Base-by-base conservation (phyloP, 2,888 invertebrate species). In the Calliphora vomitoria region DNA sequence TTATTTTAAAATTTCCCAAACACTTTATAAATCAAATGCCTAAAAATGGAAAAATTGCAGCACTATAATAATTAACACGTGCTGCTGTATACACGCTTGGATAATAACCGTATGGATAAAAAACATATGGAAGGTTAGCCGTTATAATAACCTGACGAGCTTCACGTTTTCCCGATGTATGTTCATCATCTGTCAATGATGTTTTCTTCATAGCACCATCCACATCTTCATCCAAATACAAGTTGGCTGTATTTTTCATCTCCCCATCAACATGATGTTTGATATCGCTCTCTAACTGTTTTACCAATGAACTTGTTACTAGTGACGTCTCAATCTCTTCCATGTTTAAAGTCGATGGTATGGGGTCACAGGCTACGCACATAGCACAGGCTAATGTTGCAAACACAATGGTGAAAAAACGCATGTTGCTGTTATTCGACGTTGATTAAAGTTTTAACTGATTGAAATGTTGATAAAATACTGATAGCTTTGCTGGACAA, bases 401-500 rank as follows among this genome's bases (percentile, higher is more conserved):
- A 35, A 79, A 31, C 8, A 58, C 4, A 79, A 68, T 44, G 11
- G 31, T 41, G 15, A 44, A 25, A 2, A 20, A 31, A 53, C 55
- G 41, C 55, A 55, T 78, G 53, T 50, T 50, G 31, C 35, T 55
- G 5, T 13, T 35, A 18, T 53, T 50, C 35, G 15, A 20, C 20
- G 13, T 10, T 38, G 25, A 15, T 53, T 44, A 44, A 68, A 58
- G 13, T 44, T 44, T 68, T 58, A 31, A 44, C 58, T 68, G 47
- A 44, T 79, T 55, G 68, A 44, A 68, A 58, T 68, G 31, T 35
- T n/a, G 68, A 68, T 68, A 53, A 68, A 44, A 79, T 55, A 68
- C 44, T 68, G 44, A 68, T 31, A 44, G 38, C 8, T 68, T 55
- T 18, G n/a, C 25, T 60, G 10, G 31, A 18, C 31, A 41, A 55